These are phyloP conservation scores for Naso thynnoides DNA, from an alignment of 2,797 vertebrate species.

Conservation along the genomic window DNA sequence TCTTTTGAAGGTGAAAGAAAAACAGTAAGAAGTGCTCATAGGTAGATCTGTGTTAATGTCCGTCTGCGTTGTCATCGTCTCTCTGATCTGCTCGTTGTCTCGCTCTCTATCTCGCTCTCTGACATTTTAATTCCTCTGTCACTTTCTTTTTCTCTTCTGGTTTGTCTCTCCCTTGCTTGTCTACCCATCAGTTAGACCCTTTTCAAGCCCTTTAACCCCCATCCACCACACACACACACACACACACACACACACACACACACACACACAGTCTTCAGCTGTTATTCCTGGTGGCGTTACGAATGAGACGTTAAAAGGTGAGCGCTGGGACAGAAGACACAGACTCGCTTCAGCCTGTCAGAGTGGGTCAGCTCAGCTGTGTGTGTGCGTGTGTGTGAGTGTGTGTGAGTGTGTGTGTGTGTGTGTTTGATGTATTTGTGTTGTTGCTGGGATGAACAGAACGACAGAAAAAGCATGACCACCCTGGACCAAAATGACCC, in stretches of 20 bases:
- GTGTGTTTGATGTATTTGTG: constrained; percentile 69
- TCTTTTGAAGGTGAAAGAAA: too few relatives aligned
- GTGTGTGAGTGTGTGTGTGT: constrained; percentile 74
- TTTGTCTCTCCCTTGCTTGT: constrained; percentile 43
- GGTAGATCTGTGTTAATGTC: constrained; percentile 24
- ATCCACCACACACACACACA: constrained; percentile 25
- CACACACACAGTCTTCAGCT: constrained; percentile 77
- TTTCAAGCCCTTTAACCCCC: constrained; percentile 34
- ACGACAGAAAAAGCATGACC: constrained; percentile 43
- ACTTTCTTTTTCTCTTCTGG: constrained; percentile 61
- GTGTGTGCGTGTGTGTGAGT: constrained; percentile 69
- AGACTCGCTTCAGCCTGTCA: constrained; percentile 78
- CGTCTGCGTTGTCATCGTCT: not conserved
- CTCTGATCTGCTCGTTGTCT: constrained; percentile 33
- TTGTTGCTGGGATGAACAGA: constrained; percentile 43
- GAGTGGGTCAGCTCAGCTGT: constrained; percentile 73
- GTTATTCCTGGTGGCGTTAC: constrained; percentile 85
- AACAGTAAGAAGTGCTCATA: not conserved
- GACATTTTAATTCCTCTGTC: constrained; percentile 65
- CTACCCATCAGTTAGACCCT: constrained; percentile 49
- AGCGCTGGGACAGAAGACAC: constrained; percentile 80
- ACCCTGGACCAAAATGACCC: constrained; percentile 36
- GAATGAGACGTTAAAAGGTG: constrained; percentile 88
- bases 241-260: constrained; percentile 40
- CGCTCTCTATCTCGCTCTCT: constrained; percentile 46